Evolutionary conservation across 2,888 invertebrate species (phyloP).

Genomic region (Caenorhabditis sp.): DNA sequence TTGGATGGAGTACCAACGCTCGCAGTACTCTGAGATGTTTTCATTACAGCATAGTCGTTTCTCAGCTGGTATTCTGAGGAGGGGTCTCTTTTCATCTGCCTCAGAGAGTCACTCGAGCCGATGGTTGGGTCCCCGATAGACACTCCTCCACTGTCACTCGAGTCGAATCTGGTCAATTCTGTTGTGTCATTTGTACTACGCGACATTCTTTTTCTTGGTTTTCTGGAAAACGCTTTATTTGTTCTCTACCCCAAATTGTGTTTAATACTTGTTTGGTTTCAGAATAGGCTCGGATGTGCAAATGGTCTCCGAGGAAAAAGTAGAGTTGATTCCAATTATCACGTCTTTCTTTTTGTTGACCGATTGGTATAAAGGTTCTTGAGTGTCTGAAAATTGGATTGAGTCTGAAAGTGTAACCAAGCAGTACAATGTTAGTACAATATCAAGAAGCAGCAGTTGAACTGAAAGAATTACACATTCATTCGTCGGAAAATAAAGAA

Average conservation of each 20-base stretch:
- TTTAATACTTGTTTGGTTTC: slow-evolving; percentile 51
- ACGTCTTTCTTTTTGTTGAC: slow-evolving; percentile 66
- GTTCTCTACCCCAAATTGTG: neutral
- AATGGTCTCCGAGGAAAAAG: slow-evolving; percentile 70
- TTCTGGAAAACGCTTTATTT: slow-evolving; percentile 21
- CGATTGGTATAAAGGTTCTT: slow-evolving; percentile 60
- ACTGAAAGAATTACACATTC: slow-evolving; percentile 49
- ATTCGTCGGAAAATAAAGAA: slow-evolving; percentile 55
- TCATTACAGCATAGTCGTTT: slow-evolving; percentile 53
- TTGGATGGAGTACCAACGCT: slow-evolving; percentile 57
- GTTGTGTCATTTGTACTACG: slow-evolving; percentile 62
- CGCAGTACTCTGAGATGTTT: slow-evolving; percentile 53
- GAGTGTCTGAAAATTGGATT: slow-evolving; percentile 53
- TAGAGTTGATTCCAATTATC: slow-evolving; percentile 73
- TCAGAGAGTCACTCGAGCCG: slow-evolving; percentile 42
- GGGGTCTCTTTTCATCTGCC: slow-evolving; percentile 51
- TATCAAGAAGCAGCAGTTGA: slow-evolving; percentile 44
- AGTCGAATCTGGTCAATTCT: slow-evolving; percentile 61
- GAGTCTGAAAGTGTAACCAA: neutral
- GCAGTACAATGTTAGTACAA: slow-evolving; percentile 47
- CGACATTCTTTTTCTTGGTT: slow-evolving; percentile 54
- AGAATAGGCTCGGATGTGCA: slow-evolving; percentile 66
- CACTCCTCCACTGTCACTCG: slow-evolving; percentile 72
- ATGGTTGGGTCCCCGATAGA: slow-evolving; percentile 59
- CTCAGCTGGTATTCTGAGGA: slow-evolving; percentile 56